Conservation (phyloP, 2,113 vertebrate species). For the Sinocyclocheilus anshuiensis region DNA sequence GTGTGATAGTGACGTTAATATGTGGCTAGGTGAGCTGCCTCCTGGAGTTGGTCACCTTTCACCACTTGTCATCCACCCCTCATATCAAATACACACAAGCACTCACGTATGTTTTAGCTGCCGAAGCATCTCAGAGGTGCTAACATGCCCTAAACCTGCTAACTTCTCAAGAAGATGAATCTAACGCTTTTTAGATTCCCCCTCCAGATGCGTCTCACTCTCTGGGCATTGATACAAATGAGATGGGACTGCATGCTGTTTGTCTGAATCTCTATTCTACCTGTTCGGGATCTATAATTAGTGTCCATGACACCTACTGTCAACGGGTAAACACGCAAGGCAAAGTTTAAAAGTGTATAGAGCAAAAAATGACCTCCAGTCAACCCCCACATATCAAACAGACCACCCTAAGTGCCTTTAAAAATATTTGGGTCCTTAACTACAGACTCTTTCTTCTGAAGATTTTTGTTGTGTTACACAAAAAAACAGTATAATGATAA, state of each 20-base stretch:
- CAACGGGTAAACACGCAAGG: constrained; percentile 74
- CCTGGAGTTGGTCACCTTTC: constrained; percentile 72
- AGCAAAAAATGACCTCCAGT: constrained; percentile 65
- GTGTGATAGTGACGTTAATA: constrained; percentile 75
- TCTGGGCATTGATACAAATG: constrained; percentile 70
- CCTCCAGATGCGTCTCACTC: constrained; percentile 66
- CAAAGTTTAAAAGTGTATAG: constrained; percentile 69
- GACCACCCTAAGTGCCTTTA: neutral
- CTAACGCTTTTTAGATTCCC: constrained; percentile 36
- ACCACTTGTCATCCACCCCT: constrained; percentile 77
- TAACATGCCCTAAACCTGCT: constrained; percentile 65
- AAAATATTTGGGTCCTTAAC: neutral
- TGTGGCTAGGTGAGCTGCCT: constrained; percentile 72
- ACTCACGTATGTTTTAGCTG: constrained; percentile 49
- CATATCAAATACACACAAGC: constrained; percentile 75
- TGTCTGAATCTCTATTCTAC: constrained; percentile 69
- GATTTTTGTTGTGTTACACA: neutral
- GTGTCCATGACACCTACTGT: constrained; percentile 70
- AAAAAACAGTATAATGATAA: constrained; percentile 39
- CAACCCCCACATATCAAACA: constrained; percentile 53
- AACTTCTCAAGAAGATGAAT: constrained; percentile 39
- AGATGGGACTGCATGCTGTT: constrained; percentile 79
- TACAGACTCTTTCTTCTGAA: neutral
- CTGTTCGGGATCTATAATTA: constrained; percentile 78
- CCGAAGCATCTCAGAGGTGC: constrained; percentile 61